A percentile compares a stretch with the other conserved stretches of the same genome.
Evolutionary conservation across 2,888 invertebrate species (phyloP).

Genomic region (Brachyptera risi): DNA sequence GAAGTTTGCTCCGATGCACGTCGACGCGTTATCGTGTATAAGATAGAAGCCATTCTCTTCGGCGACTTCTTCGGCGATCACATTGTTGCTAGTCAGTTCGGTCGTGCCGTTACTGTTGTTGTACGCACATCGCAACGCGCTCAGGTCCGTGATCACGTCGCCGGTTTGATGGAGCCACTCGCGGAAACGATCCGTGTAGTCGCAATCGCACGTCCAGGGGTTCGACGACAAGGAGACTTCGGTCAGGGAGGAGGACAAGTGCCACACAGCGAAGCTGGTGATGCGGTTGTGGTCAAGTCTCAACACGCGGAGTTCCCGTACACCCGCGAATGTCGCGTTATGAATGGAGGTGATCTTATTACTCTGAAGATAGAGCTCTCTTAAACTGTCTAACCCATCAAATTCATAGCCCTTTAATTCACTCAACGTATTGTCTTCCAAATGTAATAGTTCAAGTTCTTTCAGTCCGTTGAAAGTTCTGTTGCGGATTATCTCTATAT

Average conservation of each 20-base stretch:
- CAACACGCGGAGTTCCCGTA: conserved; percentile 61
- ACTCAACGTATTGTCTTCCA: conserved; percentile 68
- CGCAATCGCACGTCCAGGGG: conserved; percentile 81
- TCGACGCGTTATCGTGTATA: conserved; percentile 56
- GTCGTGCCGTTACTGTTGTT: conserved; percentile 52
- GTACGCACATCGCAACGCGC: conserved; percentile 62
- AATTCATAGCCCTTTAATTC: conserved; percentile 75
- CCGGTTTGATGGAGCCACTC: conserved; percentile 69
- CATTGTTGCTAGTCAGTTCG: conserved; percentile 44
- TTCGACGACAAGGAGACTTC: conserved; percentile 66
- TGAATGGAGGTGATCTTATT: conserved; percentile 66
- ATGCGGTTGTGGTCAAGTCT: conserved; percentile 69
- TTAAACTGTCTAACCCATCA: conserved; percentile 67
- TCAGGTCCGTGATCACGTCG: conserved; percentile 58
- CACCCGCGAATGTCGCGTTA: conserved; percentile 65
- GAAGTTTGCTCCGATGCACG: conserved; percentile 58
- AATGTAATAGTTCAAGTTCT: conserved; percentile 67
- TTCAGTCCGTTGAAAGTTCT: conserved; percentile 80
- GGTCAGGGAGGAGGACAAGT: conserved; percentile 59
- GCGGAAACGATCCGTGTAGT: conserved; percentile 67
- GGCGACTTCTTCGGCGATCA: conserved; percentile 55
- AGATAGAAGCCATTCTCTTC: conserved; percentile 35
- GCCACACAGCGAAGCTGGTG: conserved; percentile 66
- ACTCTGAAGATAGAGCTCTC: conserved; percentile 68
- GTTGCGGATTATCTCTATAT: conserved; percentile 73